Conservation (phyloP, 2,797 vertebrate genomes). For the Myiotriccus ornatus region DNA sequence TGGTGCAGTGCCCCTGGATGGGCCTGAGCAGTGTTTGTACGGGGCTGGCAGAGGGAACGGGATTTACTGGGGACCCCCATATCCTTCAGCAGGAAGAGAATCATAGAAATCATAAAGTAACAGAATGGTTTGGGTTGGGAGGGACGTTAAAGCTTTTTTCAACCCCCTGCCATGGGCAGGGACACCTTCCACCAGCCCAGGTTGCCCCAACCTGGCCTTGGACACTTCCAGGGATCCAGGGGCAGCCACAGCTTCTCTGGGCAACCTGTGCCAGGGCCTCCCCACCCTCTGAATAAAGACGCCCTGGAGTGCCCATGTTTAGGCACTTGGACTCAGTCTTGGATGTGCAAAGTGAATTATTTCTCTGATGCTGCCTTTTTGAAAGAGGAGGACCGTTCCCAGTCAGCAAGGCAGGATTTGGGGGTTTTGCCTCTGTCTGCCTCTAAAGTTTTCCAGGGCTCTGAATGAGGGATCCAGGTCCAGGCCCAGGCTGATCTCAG, state of each 20-base stretch:
- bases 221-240: background rate
- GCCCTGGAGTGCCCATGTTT: background rate
- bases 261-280: background rate
- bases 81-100: background rate
- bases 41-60: background rate
- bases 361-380: background rate
- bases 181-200: background rate
- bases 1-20: background rate
- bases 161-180: background rate
- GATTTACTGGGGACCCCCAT: rapidly evolving
- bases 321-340: background rate
- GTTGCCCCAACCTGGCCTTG: rapidly evolving
- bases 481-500: background rate
- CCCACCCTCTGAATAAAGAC: background rate
- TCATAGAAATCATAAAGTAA: background rate
- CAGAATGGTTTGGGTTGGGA: background rate
- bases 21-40: background rate
- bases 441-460: background rate
- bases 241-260: background rate
- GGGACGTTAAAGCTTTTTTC: background rate
- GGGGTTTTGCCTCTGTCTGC: background rate
- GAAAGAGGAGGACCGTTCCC: background rate
- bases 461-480: background rate
- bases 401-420: background rate
- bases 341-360: background rate